These are phyloP conservation scores for Pterophyllum scalare DNA, from an alignment of 2,113 vertebrate genomes.

Conservation along the genomic window DNA sequence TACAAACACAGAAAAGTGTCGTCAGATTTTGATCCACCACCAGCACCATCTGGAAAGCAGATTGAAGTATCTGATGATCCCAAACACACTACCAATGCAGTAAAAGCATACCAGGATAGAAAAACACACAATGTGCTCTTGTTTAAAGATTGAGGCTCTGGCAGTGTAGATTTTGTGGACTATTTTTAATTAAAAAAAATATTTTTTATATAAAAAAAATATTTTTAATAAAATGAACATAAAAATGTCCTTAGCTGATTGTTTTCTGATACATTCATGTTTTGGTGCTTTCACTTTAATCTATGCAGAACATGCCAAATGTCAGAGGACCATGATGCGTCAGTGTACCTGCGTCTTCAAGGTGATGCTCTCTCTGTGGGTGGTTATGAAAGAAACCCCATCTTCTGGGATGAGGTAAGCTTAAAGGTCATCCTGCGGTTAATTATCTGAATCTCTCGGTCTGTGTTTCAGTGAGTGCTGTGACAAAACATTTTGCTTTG, in stretches of 20 bases:
- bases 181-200: no score
- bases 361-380: constrained; percentile 98
- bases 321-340: constrained; percentile 96
- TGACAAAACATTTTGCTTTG: background rate
- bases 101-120: no score
- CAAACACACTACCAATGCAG: no score
- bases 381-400: constrained; percentile 93
- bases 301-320: constrained; percentile 94
- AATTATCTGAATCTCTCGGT: background rate
- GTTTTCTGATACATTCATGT: background rate
- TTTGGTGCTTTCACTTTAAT: background rate
- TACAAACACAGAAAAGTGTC: background rate
- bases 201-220: no score
- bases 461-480: background rate
- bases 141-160: background rate
- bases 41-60: background rate
- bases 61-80: no score
- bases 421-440: background rate
- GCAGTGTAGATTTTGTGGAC: background rate
- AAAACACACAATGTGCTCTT: no score
- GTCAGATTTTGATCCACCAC: background rate
- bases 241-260: background rate
- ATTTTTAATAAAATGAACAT: background rate
- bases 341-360: constrained; percentile 96
- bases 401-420: constrained; percentile 96